Evolutionary conservation across 2,113 vertebrate genomes (phyloP), one percentile per base, ranked within the genome.

Genomic region (Hippocampus comes): DNA sequence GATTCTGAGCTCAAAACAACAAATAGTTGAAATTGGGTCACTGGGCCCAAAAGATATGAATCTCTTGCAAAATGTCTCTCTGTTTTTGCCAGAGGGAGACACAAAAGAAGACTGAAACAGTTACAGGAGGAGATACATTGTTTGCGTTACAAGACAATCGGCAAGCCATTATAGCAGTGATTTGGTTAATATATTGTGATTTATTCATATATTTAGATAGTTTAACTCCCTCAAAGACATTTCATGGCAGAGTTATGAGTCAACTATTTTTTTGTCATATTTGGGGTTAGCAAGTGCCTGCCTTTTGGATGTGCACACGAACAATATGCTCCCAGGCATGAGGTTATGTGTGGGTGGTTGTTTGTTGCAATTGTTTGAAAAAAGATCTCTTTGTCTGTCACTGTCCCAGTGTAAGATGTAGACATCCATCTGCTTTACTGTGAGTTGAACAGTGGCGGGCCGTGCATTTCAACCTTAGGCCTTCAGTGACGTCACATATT

Each of bases 11-110:
- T 73, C 61, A 71, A 80, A 85, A 89, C 38, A 74, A 60, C 59
- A 79, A 86, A 89, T 30, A 74, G 59, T 61, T 85, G 63, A 82
- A 83, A 82, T 77, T 79, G 78, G 83, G 81, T 82, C 71, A 63
- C 79, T 81, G 17, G 17, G 51, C 73, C 86, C 80, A 85, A 11
- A 10, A 83, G 83, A 67, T 83, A 64, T 34, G 72, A 84, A 78
- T 89, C 57, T 84, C 74, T 78, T 75, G 71, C 67, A 87, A 81
- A 84, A 78, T 63, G 78, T 78, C 79, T 85, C 56, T 74, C 74
- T 57, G 75, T 88, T 78, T 68, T 57, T 63, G 53, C 53, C n/a
- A 55, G 53, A 55, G 55, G 73, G 72, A 67, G 70, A 71, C 21
- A 75, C 73, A 64, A 69, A 70, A 72, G 60, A 77, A 78, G 73